Base-by-base conservation (phyloP, 2,113 vertebrate species). In the Ammodramus savannarum region DNA sequence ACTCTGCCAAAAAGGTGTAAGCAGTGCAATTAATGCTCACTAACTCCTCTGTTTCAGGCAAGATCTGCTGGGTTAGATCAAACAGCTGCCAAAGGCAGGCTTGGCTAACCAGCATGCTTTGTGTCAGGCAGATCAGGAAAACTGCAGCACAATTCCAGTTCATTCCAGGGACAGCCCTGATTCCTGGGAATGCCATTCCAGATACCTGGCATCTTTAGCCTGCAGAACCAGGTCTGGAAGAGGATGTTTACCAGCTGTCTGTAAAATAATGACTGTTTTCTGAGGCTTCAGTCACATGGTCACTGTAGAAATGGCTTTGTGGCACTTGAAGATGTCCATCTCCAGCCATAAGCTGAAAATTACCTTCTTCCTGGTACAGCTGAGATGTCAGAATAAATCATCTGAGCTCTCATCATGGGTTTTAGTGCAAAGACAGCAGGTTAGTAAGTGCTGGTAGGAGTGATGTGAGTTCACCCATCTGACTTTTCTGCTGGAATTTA, bases 321-420 rank as follows among this genome's bases (percentile, higher is more conserved):
- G 65, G 57, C 68, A 62, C 77, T 89, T 49, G 48, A 77, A 95
- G 69, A 78, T 0, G 0, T 72, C 48, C 81, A 77, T 91, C 75
- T 69, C 57, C 69, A 78, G 48, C 57, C 14, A 1, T 89, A 94
- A 89, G 58, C 66, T 89, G 89, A 72, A 96, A 95, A 96, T 95
- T 81, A 44, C 52, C 25, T 72, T 74, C 81, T 93, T 94, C 95
- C 96, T 96, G 77, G 39, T 93, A 71, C 39, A 78, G 68, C 73
- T 89, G 51, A 69, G 57, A 49, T 85, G 92, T 52, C 74, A 58
- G 44, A 85, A 81, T 55, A 87, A 82, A 78, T 91, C 82, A 87
- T 13, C n/a, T 27, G n/a, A 27, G 67, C 25, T 16, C 13, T 82
- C 61, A 43, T 82, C 48, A 9, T 2, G 3, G 43, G 32, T 78